Conservation (phyloP, 2,113 vertebrate species). For the Callospermophilus lateralis region DNA sequence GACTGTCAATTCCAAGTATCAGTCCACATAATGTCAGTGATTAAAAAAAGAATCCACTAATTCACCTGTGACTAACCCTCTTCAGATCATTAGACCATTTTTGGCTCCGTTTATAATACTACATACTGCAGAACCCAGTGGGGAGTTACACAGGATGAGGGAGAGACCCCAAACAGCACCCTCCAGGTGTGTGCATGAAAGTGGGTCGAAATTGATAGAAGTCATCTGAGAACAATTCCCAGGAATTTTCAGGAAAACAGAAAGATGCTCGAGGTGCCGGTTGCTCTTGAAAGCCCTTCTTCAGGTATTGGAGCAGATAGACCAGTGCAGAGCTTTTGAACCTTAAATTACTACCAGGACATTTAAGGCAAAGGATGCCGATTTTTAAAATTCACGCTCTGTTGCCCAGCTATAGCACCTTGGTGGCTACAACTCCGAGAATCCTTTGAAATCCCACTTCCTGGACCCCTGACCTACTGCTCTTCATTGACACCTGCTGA, state of each 20-base stretch:
- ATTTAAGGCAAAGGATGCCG: not conserved
- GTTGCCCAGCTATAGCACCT: not conserved
- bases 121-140: accelerated
- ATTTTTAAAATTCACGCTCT: not conserved
- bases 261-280: not conserved
- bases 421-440: not conserved
- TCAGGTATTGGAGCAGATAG: not conserved
- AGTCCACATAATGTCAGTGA: not conserved
- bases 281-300: not conserved
- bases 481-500: not conserved
- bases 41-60: not conserved
- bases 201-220: not conserved
- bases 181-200: not conserved
- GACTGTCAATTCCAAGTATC: not conserved
- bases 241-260: not conserved
- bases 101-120: not conserved
- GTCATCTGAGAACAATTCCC: not conserved
- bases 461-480: not conserved
- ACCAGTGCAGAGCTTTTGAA: not conserved
- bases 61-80: not conserved
- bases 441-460: not conserved
- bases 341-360: not conserved
- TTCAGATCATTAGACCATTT: not conserved
- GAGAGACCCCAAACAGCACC: not conserved
- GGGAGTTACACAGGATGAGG: not conserved